A percentile compares a stretch with the other conserved stretches of the same genome.
phyloP scores from a whole-genome alignment of 2,797 vertebrate species.

The Megalops cyprinoides region DNA sequence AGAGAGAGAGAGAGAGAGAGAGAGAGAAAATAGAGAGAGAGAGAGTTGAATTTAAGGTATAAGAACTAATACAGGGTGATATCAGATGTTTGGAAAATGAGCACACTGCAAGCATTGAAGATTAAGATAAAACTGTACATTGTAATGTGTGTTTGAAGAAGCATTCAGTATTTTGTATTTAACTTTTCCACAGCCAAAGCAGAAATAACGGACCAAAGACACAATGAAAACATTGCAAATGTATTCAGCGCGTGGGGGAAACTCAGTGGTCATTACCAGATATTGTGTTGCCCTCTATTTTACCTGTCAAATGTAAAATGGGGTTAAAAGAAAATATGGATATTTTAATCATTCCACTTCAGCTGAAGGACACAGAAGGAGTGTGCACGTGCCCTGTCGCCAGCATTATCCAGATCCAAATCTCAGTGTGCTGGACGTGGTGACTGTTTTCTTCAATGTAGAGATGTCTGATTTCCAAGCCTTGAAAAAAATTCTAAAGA shows the following conservation, averaged over 20 bases:
- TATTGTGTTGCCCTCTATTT: constrained; percentile 6
- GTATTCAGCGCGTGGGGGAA: neutral
- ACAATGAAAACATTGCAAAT: too few species aligned
- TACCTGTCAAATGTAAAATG: neutral
- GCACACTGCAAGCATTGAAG: too few species aligned
- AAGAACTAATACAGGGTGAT: too few species aligned
- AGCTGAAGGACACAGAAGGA: constrained; percentile 16
- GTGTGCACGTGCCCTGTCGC: neutral
- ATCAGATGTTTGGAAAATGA: too few species aligned
- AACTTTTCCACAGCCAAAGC: too few species aligned
- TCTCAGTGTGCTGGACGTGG: constrained; percentile 6
- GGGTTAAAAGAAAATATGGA: neutral
- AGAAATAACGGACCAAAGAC: too few species aligned
- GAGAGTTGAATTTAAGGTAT: too few species aligned
- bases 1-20: too few species aligned
- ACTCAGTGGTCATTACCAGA: neutral
- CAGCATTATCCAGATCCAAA: neutral
- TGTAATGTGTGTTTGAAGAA: too few species aligned
- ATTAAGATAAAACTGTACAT: too few species aligned
- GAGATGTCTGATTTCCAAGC: constrained; percentile 3
- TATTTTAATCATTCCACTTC: constrained; percentile 18
- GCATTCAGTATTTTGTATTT: too few species aligned
- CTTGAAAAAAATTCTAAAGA: neutral
- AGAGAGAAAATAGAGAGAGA: too few species aligned
- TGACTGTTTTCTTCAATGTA: constrained; percentile 2